Evolutionary conservation across 2,797 vertebrate species (phyloP).

Genomic region (Micropoecilia bifurca): DNA sequence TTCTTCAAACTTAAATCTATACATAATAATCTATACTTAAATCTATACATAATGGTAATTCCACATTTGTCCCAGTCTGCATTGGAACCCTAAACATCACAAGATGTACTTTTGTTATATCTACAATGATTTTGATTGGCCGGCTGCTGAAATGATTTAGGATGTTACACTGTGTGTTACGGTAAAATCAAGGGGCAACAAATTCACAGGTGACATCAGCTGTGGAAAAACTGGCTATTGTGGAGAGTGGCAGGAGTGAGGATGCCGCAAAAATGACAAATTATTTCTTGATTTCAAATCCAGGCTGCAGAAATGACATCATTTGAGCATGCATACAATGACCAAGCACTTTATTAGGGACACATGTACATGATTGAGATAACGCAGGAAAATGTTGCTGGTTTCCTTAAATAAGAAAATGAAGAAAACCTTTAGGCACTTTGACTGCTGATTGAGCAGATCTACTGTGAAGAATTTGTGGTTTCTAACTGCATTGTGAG

Average conservation of each 20-base stretch:
- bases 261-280: slow-evolving; percentile 11
- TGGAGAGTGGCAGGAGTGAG: slow-evolving; percentile 27
- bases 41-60: not conserved
- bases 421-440: not conserved
- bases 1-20: not conserved
- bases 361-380: not conserved
- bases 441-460: not conserved
- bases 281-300: slow-evolving; percentile 3
- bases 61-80: not conserved
- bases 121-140: not conserved
- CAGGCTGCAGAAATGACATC: slow-evolving; percentile 31
- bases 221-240: slow-evolving; percentile 18
- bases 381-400: not conserved
- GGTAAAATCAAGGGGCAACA: slow-evolving; percentile 23
- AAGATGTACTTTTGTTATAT: not conserved
- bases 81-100: slow-evolving; percentile 27
- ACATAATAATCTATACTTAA: not conserved
- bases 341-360: slow-evolving; percentile 26
- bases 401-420: not conserved
- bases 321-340: slow-evolving; percentile 46
- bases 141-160: slow-evolving; percentile 21
- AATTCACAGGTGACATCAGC: slow-evolving; percentile 23
- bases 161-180: slow-evolving; percentile 30
- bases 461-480: not conserved
- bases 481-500: not conserved